A percentile compares a stretch with the other conserved stretches of the same genome.
phyloP scores from a whole-genome alignment of 2,888 invertebrate genomes.

The Drosophila macrospina region DNA sequence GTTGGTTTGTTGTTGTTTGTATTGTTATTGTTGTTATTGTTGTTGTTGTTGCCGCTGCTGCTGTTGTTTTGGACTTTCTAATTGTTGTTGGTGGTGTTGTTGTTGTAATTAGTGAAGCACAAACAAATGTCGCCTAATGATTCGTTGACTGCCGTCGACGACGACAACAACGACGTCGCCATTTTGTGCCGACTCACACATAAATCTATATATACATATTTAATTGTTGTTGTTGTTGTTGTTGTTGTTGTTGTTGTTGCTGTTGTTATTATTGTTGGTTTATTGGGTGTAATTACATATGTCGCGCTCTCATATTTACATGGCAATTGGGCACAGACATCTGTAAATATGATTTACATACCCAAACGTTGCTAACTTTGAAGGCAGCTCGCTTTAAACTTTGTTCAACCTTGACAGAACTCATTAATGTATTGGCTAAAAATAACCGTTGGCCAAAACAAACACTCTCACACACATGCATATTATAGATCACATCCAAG shows the following conservation, averaged over 20 bases:
- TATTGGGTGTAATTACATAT: constrained; percentile 74
- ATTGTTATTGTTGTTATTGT: constrained; percentile 20
- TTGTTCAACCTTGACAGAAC: constrained; percentile 58
- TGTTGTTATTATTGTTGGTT: constrained; percentile 50
- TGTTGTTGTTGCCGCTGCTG: not conserved
- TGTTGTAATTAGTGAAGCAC: constrained; percentile 82
- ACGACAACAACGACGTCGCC: constrained; percentile 60
- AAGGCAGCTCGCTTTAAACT: constrained; percentile 27
- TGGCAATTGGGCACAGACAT: constrained; percentile 66
- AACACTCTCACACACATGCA: constrained; percentile 26
- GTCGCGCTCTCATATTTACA: constrained; percentile 72
- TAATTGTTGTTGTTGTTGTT: constrained; percentile 45
- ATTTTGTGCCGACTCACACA: constrained; percentile 61
- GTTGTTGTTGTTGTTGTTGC: constrained; percentile 46
- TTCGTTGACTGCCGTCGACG: constrained; percentile 57
- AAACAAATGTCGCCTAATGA: constrained; percentile 82
- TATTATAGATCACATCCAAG: constrained; percentile 40
- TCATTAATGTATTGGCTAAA: constrained; percentile 51
- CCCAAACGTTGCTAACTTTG: constrained; percentile 26
- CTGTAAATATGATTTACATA: constrained; percentile 60
- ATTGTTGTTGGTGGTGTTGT: constrained; percentile 60
- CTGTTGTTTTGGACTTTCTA: constrained; percentile 48
- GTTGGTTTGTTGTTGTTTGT: constrained; percentile 23
- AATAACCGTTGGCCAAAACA: constrained; percentile 63
- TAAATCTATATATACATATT: constrained; percentile 42